Evolutionary conservation across 2,797 vertebrate genomes (phyloP).

Genomic region (Microchirus variegatus): DNA sequence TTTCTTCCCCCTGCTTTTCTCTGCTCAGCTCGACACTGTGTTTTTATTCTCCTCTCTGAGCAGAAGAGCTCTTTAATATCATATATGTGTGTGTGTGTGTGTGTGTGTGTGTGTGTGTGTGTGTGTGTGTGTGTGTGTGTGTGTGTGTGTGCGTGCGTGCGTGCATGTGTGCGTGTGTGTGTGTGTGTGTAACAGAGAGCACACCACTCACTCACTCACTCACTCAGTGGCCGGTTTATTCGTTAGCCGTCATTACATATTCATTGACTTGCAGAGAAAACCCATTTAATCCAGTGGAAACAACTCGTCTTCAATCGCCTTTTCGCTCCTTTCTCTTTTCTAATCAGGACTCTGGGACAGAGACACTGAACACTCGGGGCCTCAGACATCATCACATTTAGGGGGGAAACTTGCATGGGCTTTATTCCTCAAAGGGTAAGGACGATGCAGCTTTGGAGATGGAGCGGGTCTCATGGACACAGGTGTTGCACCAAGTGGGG

Average conservation of each 20-base stretch:
- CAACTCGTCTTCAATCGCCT: slow-evolving; percentile 69
- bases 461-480: slow-evolving; percentile 21
- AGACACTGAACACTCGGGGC: slow-evolving; percentile 30
- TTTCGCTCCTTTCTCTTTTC: slow-evolving; percentile 44
- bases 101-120: slow-evolving; percentile 12
- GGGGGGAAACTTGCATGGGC: slow-evolving; percentile 11
- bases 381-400: slow-evolving; percentile 37
- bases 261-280: slow-evolving; percentile 80
- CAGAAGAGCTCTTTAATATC: slow-evolving; percentile 58
- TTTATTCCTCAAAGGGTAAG: slow-evolving; percentile 5
- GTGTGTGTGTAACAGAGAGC: slow-evolving; percentile 22
- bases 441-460: slow-evolving; percentile 2
- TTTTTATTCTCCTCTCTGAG: slow-evolving; percentile 23
- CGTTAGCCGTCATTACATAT: slow-evolving; percentile 79
- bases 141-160: too few relatives aligned
- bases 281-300: slow-evolving; percentile 77
- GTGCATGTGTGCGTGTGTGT: too few relatives aligned
- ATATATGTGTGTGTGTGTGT: too few relatives aligned
- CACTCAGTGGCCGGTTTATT: slow-evolving; percentile 48
- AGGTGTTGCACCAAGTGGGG: slow-evolving; percentile 46
- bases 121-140: too few relatives aligned
- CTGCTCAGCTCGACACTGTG: slow-evolving; percentile 36
- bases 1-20: slow-evolving; percentile 30
- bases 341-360: slow-evolving; percentile 53
- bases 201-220: background rate